phyloP scores from a whole-genome alignment of 2,797 vertebrate genomes.

The Danio choprae region DNA sequence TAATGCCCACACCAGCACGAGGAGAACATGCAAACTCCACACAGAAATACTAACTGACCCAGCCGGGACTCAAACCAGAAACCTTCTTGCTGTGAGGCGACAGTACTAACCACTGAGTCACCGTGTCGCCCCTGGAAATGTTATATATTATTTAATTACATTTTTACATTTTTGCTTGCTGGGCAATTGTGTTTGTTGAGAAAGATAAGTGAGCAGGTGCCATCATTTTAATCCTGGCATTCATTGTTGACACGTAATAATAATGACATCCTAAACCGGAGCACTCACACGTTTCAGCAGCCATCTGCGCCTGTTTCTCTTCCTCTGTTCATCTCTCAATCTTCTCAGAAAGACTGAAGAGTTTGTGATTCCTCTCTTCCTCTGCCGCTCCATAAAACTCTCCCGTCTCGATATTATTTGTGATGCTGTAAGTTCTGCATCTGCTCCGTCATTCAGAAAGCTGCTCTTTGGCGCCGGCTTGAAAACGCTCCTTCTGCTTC shows the following conservation, averaged over 20 bases:
- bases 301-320: constrained; percentile 62
- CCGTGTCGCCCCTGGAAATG: no score
- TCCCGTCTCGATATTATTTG: constrained; percentile 66
- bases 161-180: no score
- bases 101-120: no score
- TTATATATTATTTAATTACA: no score
- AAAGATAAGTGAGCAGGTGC: constrained; percentile 44
- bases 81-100: no score
- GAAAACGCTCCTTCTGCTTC: constrained; percentile 64
- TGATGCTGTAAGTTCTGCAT: constrained; percentile 70
- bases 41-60: no score
- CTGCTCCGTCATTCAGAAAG: constrained; percentile 72
- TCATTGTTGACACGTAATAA: constrained; percentile 49
- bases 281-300: constrained; percentile 47
- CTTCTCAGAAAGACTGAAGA: constrained; percentile 64
- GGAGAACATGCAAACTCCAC: neutral
- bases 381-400: constrained; percentile 64
- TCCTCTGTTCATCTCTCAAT: constrained; percentile 64
- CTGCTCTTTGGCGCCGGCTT: constrained; percentile 65
- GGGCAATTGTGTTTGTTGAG: neutral
- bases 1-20: no score
- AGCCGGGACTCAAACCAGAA: no score
- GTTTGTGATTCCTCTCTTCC: constrained; percentile 35
- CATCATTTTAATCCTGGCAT: constrained; percentile 41
- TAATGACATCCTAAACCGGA: constrained; percentile 55